These are phyloP conservation scores for Calonectris borealis DNA, from an alignment of 2,113 vertebrate genomes.

Conservation along the genomic window DNA sequence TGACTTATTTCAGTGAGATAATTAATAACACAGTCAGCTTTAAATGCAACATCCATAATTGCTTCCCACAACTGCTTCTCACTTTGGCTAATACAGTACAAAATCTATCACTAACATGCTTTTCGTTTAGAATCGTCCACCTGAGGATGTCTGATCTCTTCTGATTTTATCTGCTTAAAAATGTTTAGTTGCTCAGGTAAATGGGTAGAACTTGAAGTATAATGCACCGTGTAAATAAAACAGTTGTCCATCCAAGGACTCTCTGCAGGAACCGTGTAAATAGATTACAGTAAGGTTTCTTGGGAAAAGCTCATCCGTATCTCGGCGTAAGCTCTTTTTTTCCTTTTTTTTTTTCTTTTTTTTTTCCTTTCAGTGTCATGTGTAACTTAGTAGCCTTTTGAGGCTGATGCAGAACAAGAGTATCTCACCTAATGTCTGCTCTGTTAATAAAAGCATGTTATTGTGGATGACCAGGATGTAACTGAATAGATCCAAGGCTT, in stretches of 20 bases:
- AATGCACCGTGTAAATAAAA: not conserved
- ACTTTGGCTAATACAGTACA: not conserved
- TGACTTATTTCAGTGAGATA: not conserved
- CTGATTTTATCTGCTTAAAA: not conserved
- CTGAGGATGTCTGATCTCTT: not conserved
- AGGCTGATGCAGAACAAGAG: not conserved
- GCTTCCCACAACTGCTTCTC: not conserved
- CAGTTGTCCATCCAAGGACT: not conserved
- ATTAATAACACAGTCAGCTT: not conserved
- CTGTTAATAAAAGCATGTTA: not conserved
- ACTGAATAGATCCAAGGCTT: not conserved
- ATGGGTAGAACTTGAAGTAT: not conserved
- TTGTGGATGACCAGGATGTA: not conserved
- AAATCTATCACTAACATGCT: not conserved
- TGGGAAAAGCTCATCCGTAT: not conserved
- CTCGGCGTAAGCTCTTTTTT: not conserved
- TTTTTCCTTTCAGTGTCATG: not conserved
- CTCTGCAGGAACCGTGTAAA: not conserved
- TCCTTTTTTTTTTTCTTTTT: not conserved
- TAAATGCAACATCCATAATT: not conserved
- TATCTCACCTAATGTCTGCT: not conserved
- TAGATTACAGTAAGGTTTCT: not conserved
- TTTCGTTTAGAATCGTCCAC: not conserved
- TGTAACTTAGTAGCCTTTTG: not conserved
- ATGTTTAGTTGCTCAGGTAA: not conserved